Evolutionary conservation across 1,140 invertebrate species (phyloP).

Genomic region (Diplogasteroides magnus): DNA sequence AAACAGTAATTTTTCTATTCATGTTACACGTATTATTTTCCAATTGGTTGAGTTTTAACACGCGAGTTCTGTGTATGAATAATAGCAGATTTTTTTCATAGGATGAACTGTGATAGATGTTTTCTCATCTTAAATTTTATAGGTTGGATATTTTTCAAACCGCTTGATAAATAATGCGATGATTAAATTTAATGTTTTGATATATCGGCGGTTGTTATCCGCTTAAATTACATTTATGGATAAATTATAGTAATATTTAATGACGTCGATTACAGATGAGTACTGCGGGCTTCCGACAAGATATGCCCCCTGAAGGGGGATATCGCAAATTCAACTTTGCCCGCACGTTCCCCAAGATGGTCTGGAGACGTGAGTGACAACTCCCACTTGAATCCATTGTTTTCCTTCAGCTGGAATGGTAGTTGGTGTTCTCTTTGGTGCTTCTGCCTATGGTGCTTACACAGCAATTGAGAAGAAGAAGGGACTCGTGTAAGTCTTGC

Average conservation of each 20-base stretch:
- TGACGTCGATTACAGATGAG: neutral
- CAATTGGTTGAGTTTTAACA: neutral
- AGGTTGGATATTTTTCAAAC: neutral
- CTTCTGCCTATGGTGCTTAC: constrained; percentile 41
- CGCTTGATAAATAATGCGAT: too few species aligned
- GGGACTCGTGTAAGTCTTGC: constrained; percentile 22
- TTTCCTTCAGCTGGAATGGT: constrained; percentile 39
- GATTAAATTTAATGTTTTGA: neutral
- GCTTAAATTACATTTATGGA: neutral
- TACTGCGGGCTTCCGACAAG: constrained; percentile 42
- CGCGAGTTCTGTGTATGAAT: too few species aligned
- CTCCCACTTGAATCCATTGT: constrained; percentile 11
- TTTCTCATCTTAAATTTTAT: neutral
- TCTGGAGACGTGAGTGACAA: constrained; percentile 46
- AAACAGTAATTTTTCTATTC: neutral
- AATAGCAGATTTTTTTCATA: too few species aligned
- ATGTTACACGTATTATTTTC: neutral
- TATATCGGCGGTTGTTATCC: neutral
- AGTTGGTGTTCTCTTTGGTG: constrained; percentile 42
- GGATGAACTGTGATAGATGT: neutral
- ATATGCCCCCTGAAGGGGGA: constrained; percentile 57
- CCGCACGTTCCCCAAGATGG: constrained; percentile 45
- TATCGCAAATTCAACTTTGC: constrained; percentile 51
- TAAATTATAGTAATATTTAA: neutral
- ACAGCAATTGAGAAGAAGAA: constrained; percentile 37